These are phyloP conservation scores for Chloroceryle aenea DNA, from an alignment of 2,113 vertebrate genomes.

Conservation along the genomic window DNA sequence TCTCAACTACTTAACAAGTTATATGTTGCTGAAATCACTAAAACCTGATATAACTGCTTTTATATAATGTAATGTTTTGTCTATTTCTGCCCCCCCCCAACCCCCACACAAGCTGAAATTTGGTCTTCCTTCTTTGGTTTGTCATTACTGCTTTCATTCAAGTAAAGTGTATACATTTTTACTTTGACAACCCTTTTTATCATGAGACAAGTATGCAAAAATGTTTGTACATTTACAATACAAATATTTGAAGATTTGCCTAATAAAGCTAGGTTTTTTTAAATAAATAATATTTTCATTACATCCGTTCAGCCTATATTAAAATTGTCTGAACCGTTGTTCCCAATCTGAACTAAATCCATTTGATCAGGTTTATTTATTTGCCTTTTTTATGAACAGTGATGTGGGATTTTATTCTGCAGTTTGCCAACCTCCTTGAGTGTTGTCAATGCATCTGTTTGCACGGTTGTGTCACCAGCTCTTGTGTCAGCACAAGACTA, in stretches of 20 bases:
- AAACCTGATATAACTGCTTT: background rate
- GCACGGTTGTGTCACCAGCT: background rate
- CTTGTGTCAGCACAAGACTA: background rate
- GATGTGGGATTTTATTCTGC: background rate
- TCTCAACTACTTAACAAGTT: slow-evolving; percentile 13
- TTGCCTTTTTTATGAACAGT: background rate
- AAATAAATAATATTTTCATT: background rate
- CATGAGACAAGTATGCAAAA: background rate
- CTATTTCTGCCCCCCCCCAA: background rate
- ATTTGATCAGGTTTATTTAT: background rate
- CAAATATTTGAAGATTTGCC: background rate
- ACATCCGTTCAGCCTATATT: background rate
- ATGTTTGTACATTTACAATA: background rate
- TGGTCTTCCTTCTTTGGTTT: background rate
- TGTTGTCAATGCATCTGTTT: background rate
- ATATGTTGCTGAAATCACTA: slow-evolving; percentile 49
- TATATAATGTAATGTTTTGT: background rate
- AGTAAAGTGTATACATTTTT: background rate
- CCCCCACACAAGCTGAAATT: background rate
- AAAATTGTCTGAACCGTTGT: background rate
- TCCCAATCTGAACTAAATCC: background rate
- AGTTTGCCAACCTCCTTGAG: background rate
- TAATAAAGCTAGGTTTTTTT: background rate
- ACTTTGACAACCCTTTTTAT: background rate
- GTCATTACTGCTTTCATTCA: background rate